A percentile compares a stretch with the other conserved stretches of the same genome.
These are phyloP conservation scores for Sebastes diploproa DNA, from an alignment of 2,797 vertebrate genomes.

Conservation along the genomic window DNA sequence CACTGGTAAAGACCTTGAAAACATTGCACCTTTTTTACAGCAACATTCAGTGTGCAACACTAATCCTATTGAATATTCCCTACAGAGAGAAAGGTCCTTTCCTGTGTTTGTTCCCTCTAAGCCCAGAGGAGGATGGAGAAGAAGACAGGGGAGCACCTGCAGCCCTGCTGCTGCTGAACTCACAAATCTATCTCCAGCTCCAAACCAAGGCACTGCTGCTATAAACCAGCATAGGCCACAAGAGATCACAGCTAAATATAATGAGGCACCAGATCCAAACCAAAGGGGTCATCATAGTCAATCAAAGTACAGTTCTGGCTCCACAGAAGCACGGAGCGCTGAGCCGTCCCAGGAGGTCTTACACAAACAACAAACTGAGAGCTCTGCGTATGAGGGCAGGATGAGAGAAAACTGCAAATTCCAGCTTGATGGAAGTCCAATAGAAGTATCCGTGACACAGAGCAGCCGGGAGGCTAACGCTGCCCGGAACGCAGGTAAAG, in stretches of 20 bases:
- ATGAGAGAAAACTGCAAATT: constrained; percentile 41
- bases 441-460: constrained; percentile 8
- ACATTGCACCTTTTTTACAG: background rate
- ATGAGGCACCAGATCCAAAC: constrained; percentile 20
- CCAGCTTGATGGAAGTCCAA: constrained; percentile 37
- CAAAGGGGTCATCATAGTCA: constrained; percentile 24
- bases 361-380: constrained; percentile 10
- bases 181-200: constrained; percentile 12
- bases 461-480: constrained; percentile 19
- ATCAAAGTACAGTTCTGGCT: constrained; percentile 15
- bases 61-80: background rate
- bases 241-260: constrained; percentile 30
- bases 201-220: constrained; percentile 12
- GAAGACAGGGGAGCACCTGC: constrained; percentile 50
- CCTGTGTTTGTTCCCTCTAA: constrained; percentile 67
- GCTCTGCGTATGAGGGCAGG: constrained; percentile 8
- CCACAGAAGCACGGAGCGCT: constrained; percentile 8
- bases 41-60: background rate
- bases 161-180: constrained; percentile 20
- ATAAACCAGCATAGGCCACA: constrained; percentile 25
- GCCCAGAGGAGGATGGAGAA: constrained; percentile 66
- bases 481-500: constrained; percentile 52
- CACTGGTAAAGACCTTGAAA: constrained; percentile 70
- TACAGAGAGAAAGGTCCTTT: constrained; percentile 79
- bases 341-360: constrained; percentile 34